Conservation (phyloP, 1,140 invertebrate genomes). For the Leptinotarsa undecemlineata region DNA sequence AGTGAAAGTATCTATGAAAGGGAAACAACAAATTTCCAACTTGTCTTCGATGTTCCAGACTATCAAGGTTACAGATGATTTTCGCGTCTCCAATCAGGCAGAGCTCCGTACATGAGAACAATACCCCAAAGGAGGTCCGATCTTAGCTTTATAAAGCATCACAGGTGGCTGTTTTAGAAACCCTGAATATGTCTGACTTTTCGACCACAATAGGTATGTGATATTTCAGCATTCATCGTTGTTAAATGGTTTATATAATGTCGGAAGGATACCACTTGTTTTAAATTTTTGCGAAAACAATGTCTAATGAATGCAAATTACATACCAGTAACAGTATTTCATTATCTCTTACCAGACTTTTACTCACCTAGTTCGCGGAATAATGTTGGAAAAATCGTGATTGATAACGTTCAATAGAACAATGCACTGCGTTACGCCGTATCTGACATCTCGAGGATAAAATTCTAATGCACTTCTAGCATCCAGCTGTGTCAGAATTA, state of each 20-base stretch:
- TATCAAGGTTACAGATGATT: no score
- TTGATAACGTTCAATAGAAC: conserved; percentile 40
- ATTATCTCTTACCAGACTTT: not conserved
- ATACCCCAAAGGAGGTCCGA: no score
- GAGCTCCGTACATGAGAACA: no score
- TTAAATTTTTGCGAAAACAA: not conserved
- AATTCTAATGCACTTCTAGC: conserved; percentile 53
- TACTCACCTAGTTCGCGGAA: conserved; percentile 15
- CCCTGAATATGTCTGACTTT: no score
- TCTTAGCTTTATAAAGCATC: no score
- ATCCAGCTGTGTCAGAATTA: conserved; percentile 54
- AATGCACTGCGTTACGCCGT: conserved; percentile 36
- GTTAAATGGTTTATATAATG: not conserved
- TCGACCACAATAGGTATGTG: no score
- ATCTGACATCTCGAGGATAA: conserved; percentile 33
- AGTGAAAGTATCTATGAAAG: no score
- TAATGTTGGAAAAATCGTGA: conserved; percentile 30
- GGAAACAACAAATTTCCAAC: no score
- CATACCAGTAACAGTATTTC: not conserved
- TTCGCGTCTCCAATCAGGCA: no score
- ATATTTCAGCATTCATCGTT: no score
- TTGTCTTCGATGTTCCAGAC: no score
- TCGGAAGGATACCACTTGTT: not conserved
- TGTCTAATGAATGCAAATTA: conserved; percentile 1
- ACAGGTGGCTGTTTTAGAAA: no score